Percentiles rank a stretch among this genome's conserved stretches.
Evolutionary conservation across 2,888 invertebrate genomes (phyloP).

Genomic region (Trachelus tabidus): DNA sequence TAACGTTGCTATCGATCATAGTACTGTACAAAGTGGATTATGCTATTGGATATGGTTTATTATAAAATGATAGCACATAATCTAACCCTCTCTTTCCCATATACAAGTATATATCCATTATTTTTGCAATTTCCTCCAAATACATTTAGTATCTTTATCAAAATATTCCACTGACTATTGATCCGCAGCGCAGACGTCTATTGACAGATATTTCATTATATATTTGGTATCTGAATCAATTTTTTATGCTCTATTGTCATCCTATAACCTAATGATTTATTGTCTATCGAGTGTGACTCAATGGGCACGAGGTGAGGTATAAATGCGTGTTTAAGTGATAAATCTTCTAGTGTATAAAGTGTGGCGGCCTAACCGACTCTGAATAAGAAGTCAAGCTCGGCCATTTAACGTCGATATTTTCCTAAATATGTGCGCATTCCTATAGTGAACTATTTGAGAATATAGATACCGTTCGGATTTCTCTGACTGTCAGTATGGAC

Average conservation of each 20-base stretch:
- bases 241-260: constrained; percentile 39
- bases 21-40: not conserved
- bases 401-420: constrained; percentile 33
- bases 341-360: constrained; percentile 36
- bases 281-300: constrained; percentile 39
- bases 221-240: constrained; percentile 35
- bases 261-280: constrained; percentile 48
- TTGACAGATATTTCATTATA: not conserved
- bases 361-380: not conserved
- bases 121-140: not conserved
- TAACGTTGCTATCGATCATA: not conserved
- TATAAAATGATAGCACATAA: not conserved
- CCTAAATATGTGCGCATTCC: not conserved
- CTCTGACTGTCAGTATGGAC: not conserved
- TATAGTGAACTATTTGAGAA: not conserved
- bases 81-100: not conserved
- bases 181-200: not conserved
- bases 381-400: not conserved
- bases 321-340: constrained; percentile 52
- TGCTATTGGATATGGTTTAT: not conserved
- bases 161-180: not conserved
- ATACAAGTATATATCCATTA: not conserved
- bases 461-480: not conserved
- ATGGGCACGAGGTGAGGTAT: constrained; percentile 42
- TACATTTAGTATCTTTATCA: not conserved